A percentile compares a stretch with the other conserved stretches of the same genome.
These are phyloP conservation scores for Acrobasis repandana DNA, from an alignment of 2,888 invertebrate genomes.

Conservation along the genomic window DNA sequence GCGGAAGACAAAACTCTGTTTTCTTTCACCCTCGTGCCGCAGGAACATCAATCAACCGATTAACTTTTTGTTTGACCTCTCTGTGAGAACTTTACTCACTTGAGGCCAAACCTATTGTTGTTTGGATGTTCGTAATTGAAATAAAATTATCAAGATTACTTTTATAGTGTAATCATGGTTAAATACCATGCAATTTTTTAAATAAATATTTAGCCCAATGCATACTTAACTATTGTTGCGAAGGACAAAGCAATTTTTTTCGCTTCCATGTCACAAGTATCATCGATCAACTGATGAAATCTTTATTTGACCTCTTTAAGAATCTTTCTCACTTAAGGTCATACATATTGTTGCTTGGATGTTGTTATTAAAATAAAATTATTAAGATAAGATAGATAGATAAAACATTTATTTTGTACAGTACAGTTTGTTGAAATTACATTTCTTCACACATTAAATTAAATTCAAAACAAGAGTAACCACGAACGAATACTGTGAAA, in stretches of 20 bases:
- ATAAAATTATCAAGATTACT: background rate
- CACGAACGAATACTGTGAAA: too few relatives aligned
- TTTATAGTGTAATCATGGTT: background rate
- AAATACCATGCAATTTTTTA: too few relatives aligned
- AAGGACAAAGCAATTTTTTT: too few relatives aligned
- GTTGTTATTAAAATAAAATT: conserved; percentile 1
- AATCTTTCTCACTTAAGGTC: conserved; percentile 10
- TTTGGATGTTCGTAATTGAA: background rate
- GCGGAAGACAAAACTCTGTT: conserved; percentile 11
- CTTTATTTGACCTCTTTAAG: conserved; percentile 15
- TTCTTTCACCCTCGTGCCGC: conserved; percentile 15
- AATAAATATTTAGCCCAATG: too few relatives aligned
- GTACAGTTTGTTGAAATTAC: too few relatives aligned
- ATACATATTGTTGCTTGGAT: conserved; percentile 7
- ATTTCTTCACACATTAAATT: too few relatives aligned
- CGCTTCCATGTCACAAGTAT: conserved; percentile 5
- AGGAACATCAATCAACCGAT: conserved; percentile 22
- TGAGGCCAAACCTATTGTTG: conserved; percentile 8
- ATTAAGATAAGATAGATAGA: too few relatives aligned
- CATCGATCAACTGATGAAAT: conserved; percentile 23
- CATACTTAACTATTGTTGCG: too few relatives aligned
- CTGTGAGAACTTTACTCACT: conserved; percentile 13
- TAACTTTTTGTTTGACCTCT: conserved; percentile 22
- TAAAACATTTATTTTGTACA: too few relatives aligned
- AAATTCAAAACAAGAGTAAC: too few relatives aligned